Evolutionary conservation across 1,140 invertebrate species (phyloP).

Genomic region (Drosophila sturtevanti): DNA sequence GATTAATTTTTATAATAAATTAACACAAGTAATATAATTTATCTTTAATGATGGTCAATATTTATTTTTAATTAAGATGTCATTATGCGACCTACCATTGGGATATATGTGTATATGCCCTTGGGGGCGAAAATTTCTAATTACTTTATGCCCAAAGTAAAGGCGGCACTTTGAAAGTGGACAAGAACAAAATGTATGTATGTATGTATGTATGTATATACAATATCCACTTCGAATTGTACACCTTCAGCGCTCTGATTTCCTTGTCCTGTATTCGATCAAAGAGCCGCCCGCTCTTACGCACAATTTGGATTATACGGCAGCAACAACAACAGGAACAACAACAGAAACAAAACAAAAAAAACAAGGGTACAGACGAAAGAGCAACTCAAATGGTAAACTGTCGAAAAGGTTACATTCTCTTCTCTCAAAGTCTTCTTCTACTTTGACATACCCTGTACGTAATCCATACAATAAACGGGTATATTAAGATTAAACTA

Average conservation of each 20-base stretch:
- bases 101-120: neutral
- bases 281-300: constrained; percentile 13
- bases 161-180: neutral
- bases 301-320: constrained; percentile 17
- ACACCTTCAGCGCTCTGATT: neutral
- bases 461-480: neutral
- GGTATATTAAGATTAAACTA: neutral
- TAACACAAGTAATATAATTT: no score
- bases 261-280: constrained; percentile 1
- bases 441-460: neutral
- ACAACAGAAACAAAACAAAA: constrained; percentile 6
- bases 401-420: constrained; percentile 18
- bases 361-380: neutral
- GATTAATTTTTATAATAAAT: no score
- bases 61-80: neutral
- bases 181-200: neutral
- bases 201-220: neutral
- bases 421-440: constrained; percentile 3
- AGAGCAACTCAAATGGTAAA: constrained; percentile 15
- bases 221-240: neutral
- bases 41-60: neutral
- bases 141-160: neutral
- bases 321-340: neutral
- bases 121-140: neutral
- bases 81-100: neutral